These are phyloP conservation scores for Syngnathus scovelli DNA, from an alignment of 2,113 vertebrate genomes.

Conservation along the genomic window DNA sequence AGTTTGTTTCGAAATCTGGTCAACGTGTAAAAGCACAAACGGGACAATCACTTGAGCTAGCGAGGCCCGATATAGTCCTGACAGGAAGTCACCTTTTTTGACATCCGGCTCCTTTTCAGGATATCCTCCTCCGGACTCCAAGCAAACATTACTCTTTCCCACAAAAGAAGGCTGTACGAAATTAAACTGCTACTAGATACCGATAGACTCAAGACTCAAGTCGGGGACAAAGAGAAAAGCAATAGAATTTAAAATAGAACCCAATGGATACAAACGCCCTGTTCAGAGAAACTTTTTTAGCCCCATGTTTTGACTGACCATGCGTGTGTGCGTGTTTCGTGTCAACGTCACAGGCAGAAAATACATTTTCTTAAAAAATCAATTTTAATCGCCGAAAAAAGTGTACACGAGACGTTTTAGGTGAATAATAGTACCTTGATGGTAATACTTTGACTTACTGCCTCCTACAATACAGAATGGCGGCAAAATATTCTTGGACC, in stretches of 20 bases:
- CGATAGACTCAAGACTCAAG: background rate
- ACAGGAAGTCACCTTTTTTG: background rate
- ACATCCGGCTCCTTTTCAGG: background rate
- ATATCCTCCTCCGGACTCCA: background rate
- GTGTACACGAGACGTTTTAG: too few relatives aligned
- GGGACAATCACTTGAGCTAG: background rate
- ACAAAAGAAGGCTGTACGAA: background rate
- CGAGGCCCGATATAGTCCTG: background rate
- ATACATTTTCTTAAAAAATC: background rate
- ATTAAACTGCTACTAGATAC: background rate
- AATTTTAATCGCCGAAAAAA: too few relatives aligned
- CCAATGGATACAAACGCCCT: background rate
- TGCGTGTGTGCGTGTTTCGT: background rate
- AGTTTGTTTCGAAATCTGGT: background rate
- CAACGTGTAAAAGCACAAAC: background rate
- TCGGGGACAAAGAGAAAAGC: background rate
- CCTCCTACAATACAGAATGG: background rate
- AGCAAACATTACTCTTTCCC: conserved; percentile 1
- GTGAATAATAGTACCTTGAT: too few relatives aligned
- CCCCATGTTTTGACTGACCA: background rate
- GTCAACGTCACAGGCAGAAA: background rate
- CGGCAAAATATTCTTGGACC: background rate
- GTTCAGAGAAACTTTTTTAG: background rate
- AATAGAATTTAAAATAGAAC: conserved; percentile 1
- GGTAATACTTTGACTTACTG: background rate